phyloP scores from a whole-genome alignment of 1,140 invertebrate genomes.

The Papilio machaon region DNA sequence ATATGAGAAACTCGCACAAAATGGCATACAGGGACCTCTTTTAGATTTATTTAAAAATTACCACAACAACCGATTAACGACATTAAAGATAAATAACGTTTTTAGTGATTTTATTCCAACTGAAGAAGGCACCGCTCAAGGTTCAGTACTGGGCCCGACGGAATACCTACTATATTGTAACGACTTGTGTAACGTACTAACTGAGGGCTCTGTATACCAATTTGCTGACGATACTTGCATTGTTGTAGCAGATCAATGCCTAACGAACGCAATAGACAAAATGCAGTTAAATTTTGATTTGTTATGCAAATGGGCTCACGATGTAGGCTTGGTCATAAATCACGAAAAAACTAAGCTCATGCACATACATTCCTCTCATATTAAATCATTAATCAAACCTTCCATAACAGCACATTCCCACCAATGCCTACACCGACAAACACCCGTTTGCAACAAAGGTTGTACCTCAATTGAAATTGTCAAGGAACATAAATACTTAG shows the following conservation, averaged over 20 bases:
- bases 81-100: constrained; percentile 31
- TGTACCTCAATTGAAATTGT: background rate
- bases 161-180: constrained; percentile 37
- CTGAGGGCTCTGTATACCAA: constrained; percentile 33
- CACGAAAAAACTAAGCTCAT: background rate
- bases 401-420: background rate
- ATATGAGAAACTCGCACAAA: constrained; percentile 31
- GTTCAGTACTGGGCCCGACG: constrained; percentile 29
- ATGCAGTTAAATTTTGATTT: background rate
- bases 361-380: background rate
- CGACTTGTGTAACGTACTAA: constrained; percentile 35
- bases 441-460: background rate
- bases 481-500: constrained; percentile 22
- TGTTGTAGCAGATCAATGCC: background rate
- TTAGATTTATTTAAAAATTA: constrained; percentile 39
- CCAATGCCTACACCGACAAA: background rate
- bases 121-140: constrained; percentile 38
- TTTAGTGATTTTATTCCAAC: constrained; percentile 26
- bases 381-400: background rate
- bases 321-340: constrained; percentile 4
- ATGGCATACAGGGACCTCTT: constrained; percentile 37
- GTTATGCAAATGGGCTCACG: background rate
- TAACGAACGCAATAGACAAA: background rate
- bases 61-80: constrained; percentile 27
- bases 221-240: constrained; percentile 37